Conservation (phyloP, 2,113 vertebrate genomes). For the Seriola quinqueradiata region DNA sequence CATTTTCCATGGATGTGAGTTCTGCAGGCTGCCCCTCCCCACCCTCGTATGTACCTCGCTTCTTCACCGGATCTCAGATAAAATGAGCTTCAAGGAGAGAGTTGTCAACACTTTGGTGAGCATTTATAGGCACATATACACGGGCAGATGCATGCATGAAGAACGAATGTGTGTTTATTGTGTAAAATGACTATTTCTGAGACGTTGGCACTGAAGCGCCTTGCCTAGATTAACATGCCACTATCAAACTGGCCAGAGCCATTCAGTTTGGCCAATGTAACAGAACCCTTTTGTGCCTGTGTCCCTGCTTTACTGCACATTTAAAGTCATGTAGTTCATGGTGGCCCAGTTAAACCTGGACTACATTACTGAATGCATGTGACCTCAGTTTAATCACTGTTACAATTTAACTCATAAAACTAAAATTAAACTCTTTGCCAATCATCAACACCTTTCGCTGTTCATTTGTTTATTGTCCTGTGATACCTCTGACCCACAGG, state of each 20-base stretch:
- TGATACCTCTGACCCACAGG: constrained; percentile 46
- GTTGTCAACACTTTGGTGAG: constrained; percentile 83
- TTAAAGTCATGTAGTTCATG: no score
- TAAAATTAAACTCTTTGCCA: neutral
- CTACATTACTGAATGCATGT: neutral
- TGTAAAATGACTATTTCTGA: neutral
- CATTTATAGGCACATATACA: accelerated
- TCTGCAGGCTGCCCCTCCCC: constrained; percentile 82
- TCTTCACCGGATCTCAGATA: constrained; percentile 82
- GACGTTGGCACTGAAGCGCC: no score
- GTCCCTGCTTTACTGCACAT: no score
- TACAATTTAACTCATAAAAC: neutral
- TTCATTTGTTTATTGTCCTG: neutral
- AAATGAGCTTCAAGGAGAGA: constrained; percentile 87
- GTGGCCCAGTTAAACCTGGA: neutral
- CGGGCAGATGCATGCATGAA: neutral
- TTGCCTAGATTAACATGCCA: no score
- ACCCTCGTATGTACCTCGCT: constrained; percentile 83
- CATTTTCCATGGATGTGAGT: constrained; percentile 69
- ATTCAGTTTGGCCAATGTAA: neutral
- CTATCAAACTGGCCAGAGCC: neutral
- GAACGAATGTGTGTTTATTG: neutral
- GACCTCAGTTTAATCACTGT: neutral
- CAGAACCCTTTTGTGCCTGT: neutral
- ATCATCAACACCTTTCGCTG: neutral